phyloP scores from a whole-genome alignment of 2,113 vertebrate genomes.

The Pao palembangensis region DNA sequence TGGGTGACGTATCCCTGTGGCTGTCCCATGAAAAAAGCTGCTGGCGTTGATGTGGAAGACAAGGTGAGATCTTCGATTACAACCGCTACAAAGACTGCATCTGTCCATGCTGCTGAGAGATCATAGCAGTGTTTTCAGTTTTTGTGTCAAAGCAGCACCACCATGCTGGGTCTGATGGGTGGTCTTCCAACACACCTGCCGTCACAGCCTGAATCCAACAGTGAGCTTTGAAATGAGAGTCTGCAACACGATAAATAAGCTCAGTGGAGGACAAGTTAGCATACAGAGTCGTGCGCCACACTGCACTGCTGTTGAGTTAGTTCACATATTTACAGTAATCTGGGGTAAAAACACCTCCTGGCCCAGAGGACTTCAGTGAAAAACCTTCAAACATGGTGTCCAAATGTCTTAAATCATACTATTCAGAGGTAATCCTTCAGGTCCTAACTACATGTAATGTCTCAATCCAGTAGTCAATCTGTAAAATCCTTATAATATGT shows the following conservation, averaged over 20 bases:
- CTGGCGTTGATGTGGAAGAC: constrained; percentile 54
- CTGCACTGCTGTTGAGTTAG: not conserved
- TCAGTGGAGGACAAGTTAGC: constrained; percentile 9
- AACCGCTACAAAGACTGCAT: constrained; percentile 12
- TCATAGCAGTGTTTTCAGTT: constrained; percentile 28
- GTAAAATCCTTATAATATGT: constrained; percentile 13
- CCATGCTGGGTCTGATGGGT: constrained; percentile 1
- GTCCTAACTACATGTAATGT: constrained; percentile 7
- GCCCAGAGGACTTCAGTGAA: not conserved
- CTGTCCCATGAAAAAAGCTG: constrained; percentile 52
- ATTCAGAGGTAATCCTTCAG: constrained; percentile 26
- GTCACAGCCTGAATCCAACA: constrained; percentile 28
- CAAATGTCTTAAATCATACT: not conserved
- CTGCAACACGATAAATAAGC: constrained; percentile 9
- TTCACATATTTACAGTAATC: not conserved
- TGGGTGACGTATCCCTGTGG: constrained; percentile 33
- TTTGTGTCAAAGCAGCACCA: constrained; percentile 39
- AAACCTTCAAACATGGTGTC: constrained; percentile 2
- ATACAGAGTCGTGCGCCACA: not conserved
- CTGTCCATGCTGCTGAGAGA: constrained; percentile 1
- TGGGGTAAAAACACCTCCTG: not conserved
- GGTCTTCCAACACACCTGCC: constrained; percentile 31
- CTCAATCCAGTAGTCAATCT: constrained; percentile 2
- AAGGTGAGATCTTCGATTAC: constrained; percentile 51
- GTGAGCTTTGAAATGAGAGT: constrained; percentile 40